Percentiles rank a stretch among this genome's conserved stretches.
Conservation (phyloP, 2,888 invertebrate species). For the Formica aserva region DNA sequence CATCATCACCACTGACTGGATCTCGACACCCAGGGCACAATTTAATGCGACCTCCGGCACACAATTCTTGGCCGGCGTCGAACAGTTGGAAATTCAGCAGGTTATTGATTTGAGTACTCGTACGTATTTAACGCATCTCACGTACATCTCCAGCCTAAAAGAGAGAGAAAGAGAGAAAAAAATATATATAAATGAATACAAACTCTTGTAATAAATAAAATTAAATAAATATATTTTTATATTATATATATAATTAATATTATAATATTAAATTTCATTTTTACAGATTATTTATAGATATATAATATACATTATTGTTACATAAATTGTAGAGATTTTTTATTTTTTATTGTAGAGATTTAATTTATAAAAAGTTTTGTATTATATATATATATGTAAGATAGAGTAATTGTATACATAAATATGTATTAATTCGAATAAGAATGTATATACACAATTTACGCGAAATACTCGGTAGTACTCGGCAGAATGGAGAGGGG, state of each 20-base stretch:
- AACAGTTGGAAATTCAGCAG: slow-evolving; percentile 91
- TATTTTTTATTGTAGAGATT: not conserved
- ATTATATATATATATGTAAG: not conserved
- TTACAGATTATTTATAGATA: not conserved
- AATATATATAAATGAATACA: not conserved
- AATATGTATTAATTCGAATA: not conserved
- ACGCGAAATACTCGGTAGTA: slow-evolving; percentile 85
- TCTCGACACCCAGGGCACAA: slow-evolving; percentile 87
- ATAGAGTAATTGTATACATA: not conserved
- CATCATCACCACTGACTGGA: slow-evolving; percentile 88
- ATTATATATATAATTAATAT: not conserved
- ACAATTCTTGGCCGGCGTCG: slow-evolving; percentile 90
- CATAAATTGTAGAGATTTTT: not conserved
- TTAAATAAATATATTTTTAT: not conserved
- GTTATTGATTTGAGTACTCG: slow-evolving; percentile 92
- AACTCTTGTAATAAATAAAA: not conserved
- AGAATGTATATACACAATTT: not conserved
- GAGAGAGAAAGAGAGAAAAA: not conserved
- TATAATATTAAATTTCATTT: not conserved
- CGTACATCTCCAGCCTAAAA: not conserved
- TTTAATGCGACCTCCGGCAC: slow-evolving; percentile 90
- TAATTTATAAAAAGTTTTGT: not conserved
- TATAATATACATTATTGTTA: not conserved
- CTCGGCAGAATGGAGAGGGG: slow-evolving; percentile 89
- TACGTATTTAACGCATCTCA: slow-evolving; percentile 84